phyloP scores from a whole-genome alignment of 2,113 vertebrate species.

The Urocitellus parryii region DNA sequence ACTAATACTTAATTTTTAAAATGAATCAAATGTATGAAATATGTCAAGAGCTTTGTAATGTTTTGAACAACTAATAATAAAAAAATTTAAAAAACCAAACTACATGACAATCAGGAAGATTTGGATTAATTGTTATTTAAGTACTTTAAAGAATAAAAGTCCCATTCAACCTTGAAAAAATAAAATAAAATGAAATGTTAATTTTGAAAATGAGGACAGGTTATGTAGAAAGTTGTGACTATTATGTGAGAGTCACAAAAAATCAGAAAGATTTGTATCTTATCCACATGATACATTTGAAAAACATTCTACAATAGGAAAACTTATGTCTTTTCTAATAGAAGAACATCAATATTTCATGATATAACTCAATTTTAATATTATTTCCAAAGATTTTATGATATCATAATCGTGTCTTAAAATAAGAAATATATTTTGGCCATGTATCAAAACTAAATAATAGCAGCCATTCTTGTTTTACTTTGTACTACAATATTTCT shows the following conservation, averaged over 20 bases:
- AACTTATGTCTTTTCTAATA: background rate
- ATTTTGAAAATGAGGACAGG: background rate
- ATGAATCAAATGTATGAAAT: too few relatives aligned
- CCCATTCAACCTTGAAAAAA: too few relatives aligned
- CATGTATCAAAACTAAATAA: background rate
- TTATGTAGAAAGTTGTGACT: background rate
- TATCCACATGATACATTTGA: background rate
- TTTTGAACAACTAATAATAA: too few relatives aligned
- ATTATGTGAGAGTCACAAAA: background rate
- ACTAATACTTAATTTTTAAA: background rate
- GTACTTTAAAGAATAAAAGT: too few relatives aligned
- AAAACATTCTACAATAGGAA: background rate
- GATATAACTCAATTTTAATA: slow-evolving; percentile 26
- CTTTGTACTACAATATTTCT: background rate
- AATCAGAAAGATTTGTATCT: background rate
- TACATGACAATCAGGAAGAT: too few relatives aligned
- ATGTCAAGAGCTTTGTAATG: too few relatives aligned
- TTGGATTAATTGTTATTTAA: too few relatives aligned
- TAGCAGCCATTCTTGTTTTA: background rate
- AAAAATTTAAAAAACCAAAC: too few relatives aligned
- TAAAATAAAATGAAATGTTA: background rate
- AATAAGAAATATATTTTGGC: slow-evolving; percentile 23
- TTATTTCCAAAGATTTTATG: slow-evolving; percentile 17
- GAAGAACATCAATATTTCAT: background rate
- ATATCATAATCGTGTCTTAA: slow-evolving; percentile 11